A percentile compares a stretch with the other conserved stretches of the same genome.
Evolutionary conservation across 2,888 invertebrate species (phyloP).

Genomic region (Epinotia bilunana): DNA sequence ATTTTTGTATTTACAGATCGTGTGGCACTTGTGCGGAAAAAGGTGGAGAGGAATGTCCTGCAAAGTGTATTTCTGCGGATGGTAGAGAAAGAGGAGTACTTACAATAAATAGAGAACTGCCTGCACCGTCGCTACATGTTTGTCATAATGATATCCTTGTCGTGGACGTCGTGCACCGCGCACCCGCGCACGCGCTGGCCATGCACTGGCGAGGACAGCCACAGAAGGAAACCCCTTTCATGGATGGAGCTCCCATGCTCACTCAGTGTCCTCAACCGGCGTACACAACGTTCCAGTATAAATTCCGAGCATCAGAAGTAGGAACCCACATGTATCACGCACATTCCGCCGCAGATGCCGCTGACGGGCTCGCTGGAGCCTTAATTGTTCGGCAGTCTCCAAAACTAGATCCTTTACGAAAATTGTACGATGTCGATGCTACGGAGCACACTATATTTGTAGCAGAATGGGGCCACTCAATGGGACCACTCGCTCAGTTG

Average conservation of each 20-base stretch:
- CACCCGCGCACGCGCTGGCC: conserved; percentile 88
- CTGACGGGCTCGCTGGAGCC: conserved; percentile 89
- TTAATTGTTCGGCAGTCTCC: conserved; percentile 88
- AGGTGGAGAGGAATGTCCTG: conserved; percentile 83
- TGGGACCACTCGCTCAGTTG: conserved; percentile 78
- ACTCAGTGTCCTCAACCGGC: conserved; percentile 91
- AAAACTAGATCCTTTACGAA: conserved; percentile 83
- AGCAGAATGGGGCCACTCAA: conserved; percentile 88
- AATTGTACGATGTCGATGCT: conserved; percentile 88
- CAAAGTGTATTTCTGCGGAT: conserved; percentile 87
- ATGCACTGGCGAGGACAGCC: conserved; percentile 94
- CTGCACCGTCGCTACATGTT: conserved; percentile 86
- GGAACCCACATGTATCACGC: conserved; percentile 92
- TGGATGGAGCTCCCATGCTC: conserved; percentile 91
- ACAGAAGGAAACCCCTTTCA: conserved; percentile 87
- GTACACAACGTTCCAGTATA: conserved; percentile 90
- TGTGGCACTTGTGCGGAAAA: conserved; percentile 88
- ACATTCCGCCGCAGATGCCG: conserved; percentile 87
- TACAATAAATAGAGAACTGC: conserved; percentile 87
- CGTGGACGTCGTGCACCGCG: conserved; percentile 89
- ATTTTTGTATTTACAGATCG: conserved; percentile 69
- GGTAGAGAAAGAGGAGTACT: conserved; percentile 86
- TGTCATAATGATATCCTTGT: conserved; percentile 91
- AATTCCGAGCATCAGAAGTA: conserved; percentile 88
- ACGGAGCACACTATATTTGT: conserved; percentile 88